These are phyloP conservation scores for Arothron firmamentum DNA, from an alignment of 2,113 vertebrate species.

Conservation along the genomic window DNA sequence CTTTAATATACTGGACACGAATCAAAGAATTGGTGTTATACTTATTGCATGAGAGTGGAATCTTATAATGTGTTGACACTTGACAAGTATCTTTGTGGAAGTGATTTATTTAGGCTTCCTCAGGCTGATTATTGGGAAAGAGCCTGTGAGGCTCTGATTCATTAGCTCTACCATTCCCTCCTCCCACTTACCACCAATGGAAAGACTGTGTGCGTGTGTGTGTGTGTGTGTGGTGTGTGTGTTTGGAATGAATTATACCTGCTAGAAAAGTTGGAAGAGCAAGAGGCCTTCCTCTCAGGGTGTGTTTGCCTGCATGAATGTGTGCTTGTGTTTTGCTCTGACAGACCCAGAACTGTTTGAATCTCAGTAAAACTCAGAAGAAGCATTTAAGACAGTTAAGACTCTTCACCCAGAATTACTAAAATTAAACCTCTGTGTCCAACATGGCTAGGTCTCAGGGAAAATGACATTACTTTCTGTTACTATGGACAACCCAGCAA, in stretches of 20 bases:
- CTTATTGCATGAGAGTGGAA: too few relatives aligned
- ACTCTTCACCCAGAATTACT: too few relatives aligned
- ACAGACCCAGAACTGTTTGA: slow-evolving; percentile 20
- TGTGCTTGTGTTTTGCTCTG: not conserved
- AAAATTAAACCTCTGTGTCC: too few relatives aligned
- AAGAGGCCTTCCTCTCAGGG: slow-evolving; percentile 1
- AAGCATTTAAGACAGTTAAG: too few relatives aligned
- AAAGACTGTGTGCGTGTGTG: slow-evolving; percentile 32
- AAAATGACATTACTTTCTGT: slow-evolving; percentile 8
- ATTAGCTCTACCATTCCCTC: slow-evolving; percentile 11
- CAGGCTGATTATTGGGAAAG: slow-evolving; percentile 31
- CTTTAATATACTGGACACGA: not conserved
- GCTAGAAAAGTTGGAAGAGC: not conserved
- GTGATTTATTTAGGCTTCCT: slow-evolving; percentile 27
- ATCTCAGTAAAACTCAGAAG: too few relatives aligned
- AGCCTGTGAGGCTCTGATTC: slow-evolving; percentile 1
- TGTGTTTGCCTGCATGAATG: not conserved
- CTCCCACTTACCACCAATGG: slow-evolving; percentile 24
- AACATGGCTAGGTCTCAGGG: too few relatives aligned
- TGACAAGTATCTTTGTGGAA: too few relatives aligned
- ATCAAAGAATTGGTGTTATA: not conserved
- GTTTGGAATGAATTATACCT: slow-evolving; percentile 2
- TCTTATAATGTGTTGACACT: too few relatives aligned
- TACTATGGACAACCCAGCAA: slow-evolving; percentile 47
- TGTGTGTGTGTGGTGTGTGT: slow-evolving; percentile 16